Evolutionary conservation across 2,797 vertebrate species (phyloP), one percentile per base, ranked within the genome.

Genomic region (Streptopelia turtur): DNA sequence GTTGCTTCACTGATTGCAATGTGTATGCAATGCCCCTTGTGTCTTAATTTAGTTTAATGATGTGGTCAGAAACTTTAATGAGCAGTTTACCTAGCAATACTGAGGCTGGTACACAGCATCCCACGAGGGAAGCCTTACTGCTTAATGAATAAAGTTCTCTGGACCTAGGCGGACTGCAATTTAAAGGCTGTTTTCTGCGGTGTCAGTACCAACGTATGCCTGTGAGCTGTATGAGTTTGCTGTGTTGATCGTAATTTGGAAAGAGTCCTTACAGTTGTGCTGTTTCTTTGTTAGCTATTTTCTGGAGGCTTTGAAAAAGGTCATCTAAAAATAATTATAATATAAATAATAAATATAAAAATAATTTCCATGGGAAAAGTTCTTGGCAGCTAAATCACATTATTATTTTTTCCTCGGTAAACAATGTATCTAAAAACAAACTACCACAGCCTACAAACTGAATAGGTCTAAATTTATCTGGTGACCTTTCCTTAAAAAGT

Each of bases 401-500:
- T 83, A 20, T 49, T 88, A 15, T 60, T 68, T 93, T 93, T 83
- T 93, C 10, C 83, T 92, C 1, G 0, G 56, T 84, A 84, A 88
- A 77, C 64, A 75, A 5, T 1, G 0, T 88, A 20, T 49, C 85
- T 84, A 64, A 84, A 93, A 91, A 25, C 55, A 74, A 89, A 60
- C 61, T 61, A 31, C 39, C 49, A 25, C 37, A 82, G 47, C n/a
- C 53, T 87, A 28, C 49, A 68, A 78, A 39, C 31, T 16, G 39
- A 79, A 66, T 59, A 92, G 64, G 65, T 93, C 91, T 96, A 89
- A 90, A 90, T 94, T 93, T 94, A 90, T 92, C 80, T 74, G 47
- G 31, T 89, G 86, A 95, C 64, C 80, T 90, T 94, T 84, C 70
- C 92, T 64, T 93, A 53, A 83, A 76, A 94, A 93, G 68, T 33